phyloP scores from a whole-genome alignment of 2,888 invertebrate species.

The Psylliodes chrysocephalus region DNA sequence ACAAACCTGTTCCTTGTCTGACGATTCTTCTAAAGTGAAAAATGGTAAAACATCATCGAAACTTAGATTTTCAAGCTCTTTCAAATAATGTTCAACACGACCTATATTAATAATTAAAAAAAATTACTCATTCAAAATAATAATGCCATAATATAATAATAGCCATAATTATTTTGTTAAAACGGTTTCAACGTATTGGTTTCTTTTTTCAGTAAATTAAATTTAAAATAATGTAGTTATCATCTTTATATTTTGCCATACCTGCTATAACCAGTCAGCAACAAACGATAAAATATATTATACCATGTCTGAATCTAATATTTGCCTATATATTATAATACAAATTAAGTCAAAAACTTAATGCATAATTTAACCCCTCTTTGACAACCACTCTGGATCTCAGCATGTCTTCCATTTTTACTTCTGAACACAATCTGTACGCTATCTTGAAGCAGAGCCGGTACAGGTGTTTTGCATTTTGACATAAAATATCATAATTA shows the following conservation, averaged over 20 bases:
- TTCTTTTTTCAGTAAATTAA: too few relatives aligned
- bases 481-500: too few relatives aligned
- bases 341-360: conserved; percentile 12
- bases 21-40: too few relatives aligned
- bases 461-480: neutral
- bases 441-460: neutral
- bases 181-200: too few relatives aligned
- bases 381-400: conserved; percentile 12
- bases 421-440: neutral
- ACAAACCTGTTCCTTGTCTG: too few relatives aligned
- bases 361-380: conserved; percentile 14
- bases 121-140: too few relatives aligned
- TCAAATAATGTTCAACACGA: too few relatives aligned
- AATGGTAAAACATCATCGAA: too few relatives aligned
- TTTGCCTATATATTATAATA: neutral
- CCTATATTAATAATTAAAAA: too few relatives aligned
- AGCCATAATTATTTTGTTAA: too few relatives aligned
- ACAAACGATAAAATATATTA: neutral
- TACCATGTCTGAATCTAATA: neutral
- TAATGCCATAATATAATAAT: too few relatives aligned
- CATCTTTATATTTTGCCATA: neutral
- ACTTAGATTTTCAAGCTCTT: too few relatives aligned
- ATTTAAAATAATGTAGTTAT: neutral
- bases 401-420: neutral
- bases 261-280: neutral